Conservation (phyloP, 2,113 vertebrate species). For the Ceuthmochares aereus region DNA sequence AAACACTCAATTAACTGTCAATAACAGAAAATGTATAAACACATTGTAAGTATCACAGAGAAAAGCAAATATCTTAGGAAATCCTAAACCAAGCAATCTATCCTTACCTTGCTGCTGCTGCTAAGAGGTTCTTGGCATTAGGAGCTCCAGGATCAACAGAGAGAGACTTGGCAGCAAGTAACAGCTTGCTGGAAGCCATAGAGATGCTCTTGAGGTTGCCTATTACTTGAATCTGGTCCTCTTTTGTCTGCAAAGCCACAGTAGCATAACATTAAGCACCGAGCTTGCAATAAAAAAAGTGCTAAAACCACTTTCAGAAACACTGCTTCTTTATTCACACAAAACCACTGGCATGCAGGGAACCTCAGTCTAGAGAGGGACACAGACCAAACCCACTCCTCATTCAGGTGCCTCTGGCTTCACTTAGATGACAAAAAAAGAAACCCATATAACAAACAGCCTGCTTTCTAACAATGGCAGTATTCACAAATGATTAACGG, state of each 20-base stretch:
- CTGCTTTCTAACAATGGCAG: neutral
- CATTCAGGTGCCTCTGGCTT: slow-evolving; percentile 15
- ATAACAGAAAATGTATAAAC: neutral
- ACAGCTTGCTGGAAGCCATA: slow-evolving; percentile 97
- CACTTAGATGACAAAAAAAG: neutral
- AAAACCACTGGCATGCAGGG: neutral
- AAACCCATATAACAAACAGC: neutral
- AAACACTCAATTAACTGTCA: neutral
- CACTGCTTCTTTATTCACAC: neutral
- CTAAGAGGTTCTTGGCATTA: slow-evolving; percentile 96
- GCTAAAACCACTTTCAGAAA: neutral
- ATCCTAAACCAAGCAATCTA: neutral
- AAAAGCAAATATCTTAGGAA: neutral
- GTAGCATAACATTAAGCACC: neutral
- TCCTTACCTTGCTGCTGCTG: slow-evolving; percentile 93
- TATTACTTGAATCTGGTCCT: slow-evolving; percentile 99
- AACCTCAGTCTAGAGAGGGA: neutral
- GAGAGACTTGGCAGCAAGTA: slow-evolving; percentile 97
- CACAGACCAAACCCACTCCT: neutral
- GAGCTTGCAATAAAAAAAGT: neutral
- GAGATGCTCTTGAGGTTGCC: slow-evolving; percentile 99
- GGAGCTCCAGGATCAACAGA: slow-evolving; percentile 97
- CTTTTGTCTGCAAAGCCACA: slow-evolving; percentile 85
- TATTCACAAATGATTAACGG: neutral
- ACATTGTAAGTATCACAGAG: neutral